Evolutionary conservation across 2,888 invertebrate species (phyloP).

Genomic region (Kryphioiulus occultus): DNA sequence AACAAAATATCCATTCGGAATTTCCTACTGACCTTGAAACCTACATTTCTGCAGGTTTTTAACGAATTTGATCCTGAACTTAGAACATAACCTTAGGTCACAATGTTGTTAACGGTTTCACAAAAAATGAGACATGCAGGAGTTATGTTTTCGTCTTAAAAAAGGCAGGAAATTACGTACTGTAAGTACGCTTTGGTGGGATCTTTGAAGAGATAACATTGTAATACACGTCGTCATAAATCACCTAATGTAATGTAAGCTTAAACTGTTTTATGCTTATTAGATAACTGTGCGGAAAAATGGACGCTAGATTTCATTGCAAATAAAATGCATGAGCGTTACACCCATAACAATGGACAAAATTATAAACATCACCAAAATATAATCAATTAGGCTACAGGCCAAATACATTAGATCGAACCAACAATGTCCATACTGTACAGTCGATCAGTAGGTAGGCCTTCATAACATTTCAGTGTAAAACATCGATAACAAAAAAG

Average conservation of each 20-base stretch:
- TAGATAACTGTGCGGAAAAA: no score
- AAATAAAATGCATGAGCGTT: no score
- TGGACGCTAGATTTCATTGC: no score
- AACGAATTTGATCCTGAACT: neutral
- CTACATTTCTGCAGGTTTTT: neutral
- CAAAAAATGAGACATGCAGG: neutral
- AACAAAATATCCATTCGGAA: neutral
- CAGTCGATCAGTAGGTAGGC: no score
- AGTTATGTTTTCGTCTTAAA: neutral
- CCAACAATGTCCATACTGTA: no score
- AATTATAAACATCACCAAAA: neutral
- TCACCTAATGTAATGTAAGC: no score
- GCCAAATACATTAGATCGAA: no score
- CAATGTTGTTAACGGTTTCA: neutral
- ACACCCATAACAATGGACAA: neutral
- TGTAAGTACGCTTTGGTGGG: neutral
- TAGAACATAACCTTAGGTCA: neutral
- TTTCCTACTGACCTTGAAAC: slow-evolving; percentile 16
- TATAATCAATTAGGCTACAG: neutral
- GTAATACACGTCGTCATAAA: no score
- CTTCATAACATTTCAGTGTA: no score
- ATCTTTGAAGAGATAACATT: neutral
- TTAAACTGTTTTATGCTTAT: no score
- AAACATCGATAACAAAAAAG: no score
- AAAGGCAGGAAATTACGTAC: neutral